Base-by-base conservation (phyloP, 2,888 invertebrate species). In the Malacosoma neustria region DNA sequence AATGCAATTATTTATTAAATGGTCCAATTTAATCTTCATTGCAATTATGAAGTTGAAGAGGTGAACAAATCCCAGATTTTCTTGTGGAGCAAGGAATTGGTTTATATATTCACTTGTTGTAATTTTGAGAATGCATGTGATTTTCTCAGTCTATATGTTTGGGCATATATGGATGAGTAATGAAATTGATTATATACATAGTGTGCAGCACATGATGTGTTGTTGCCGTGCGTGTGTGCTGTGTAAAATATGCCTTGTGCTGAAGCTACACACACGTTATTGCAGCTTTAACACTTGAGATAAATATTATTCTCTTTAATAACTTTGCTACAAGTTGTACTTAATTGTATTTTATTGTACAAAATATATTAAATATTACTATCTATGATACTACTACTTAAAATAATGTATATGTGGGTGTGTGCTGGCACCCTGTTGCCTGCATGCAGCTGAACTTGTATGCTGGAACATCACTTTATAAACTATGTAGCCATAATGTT, bases 311-410 rank as follows among this genome's bases (percentile, higher is more conserved):
- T 86, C 86, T 87, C 85, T 85, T 86, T 85, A 82, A 88, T 87
- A 87, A 88, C 87, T 88, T 88, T 89, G 88, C 88, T 88, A 89
- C 88, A 87, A 89, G 87, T 89, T 89, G 89, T 89, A 89, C 89
- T 89, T 89, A 89, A 89, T 87, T 86, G 82, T 81, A 87, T 87
- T 89, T 87, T 86, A 89, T 88, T 88, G 89, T 90, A 90, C 89
- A 89, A 90, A 89, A 89, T 89, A 88, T 88, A 88, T 87, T 87
- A 88, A 81, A 22, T 74, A 81, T 77, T 82, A 85, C 76, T 84
- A 84, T 79, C 81, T 84, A 84, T 84, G 65, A 22, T 82, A 79
- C 77, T 79, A 79, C 71, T 76, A 75, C 79, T 81, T 79, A 81
- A 80, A 74, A 67, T 76, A 73, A 80, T 75, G 73, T 72, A 77